A percentile compares a stretch with the other conserved stretches of the same genome.
Conservation (phyloP, 2,888 invertebrate genomes). For the Drosophila gaucha region DNA sequence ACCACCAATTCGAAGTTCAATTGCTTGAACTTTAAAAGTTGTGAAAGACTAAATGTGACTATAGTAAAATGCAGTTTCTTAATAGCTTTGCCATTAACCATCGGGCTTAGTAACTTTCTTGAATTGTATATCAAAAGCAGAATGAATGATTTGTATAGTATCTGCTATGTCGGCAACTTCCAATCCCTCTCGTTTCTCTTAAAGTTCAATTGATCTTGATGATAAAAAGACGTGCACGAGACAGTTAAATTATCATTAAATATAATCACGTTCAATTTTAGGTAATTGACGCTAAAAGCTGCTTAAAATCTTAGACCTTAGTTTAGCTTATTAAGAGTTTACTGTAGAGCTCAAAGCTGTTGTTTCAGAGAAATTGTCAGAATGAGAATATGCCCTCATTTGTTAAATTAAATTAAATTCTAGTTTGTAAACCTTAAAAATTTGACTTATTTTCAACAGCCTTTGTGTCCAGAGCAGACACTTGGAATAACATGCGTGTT, state of each 20-base stretch:
- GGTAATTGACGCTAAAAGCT: too few species aligned
- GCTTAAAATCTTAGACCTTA: background rate
- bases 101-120: too few species aligned
- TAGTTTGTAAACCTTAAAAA: background rate
- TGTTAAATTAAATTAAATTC: background rate
- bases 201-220: too few species aligned
- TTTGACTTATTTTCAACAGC: background rate
- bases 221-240: too few species aligned
- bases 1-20: conserved; percentile 23
- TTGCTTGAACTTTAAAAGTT: background rate
- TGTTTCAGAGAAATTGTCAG: background rate
- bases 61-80: background rate
- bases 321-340: background rate
- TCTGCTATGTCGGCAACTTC: too few species aligned
- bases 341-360: background rate
- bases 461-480: too few species aligned
- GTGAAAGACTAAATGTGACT: background rate
- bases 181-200: too few species aligned
- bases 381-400: background rate
- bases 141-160: background rate
- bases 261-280: background rate
- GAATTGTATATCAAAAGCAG: too few species aligned
- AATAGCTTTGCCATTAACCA: too few species aligned
- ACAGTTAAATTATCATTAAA: background rate
- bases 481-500: too few species aligned